Base-by-base conservation (phyloP, 2,797 vertebrate species). In the Borostomias antarcticus region DNA sequence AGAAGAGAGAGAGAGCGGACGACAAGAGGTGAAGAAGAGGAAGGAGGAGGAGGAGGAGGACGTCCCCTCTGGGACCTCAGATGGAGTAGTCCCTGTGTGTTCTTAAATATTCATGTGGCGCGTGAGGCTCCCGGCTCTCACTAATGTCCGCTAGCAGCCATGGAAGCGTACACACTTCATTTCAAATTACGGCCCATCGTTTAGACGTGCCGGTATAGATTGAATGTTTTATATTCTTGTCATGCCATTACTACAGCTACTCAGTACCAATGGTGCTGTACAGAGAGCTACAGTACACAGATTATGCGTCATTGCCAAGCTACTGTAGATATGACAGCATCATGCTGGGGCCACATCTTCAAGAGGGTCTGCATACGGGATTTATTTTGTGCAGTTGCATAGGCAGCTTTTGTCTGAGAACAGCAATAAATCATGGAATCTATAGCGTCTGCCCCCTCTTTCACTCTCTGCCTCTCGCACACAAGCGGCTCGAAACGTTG, bases 51-150 rank as follows among this genome's bases (percentile, higher is more conserved):
- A n/a, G n/a, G n/a, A n/a, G n/a, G n/a, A n/a, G n/a, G 72, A 43
- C 69, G 69, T 43, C 53, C 70, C 68, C 80, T 80, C 43, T 65
- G 82, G 78, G 84, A 88, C 74, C 73, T 68, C 84, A 89, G 85
- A 88, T 86, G 88, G 82, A 87, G 78, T 80, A 85, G 84, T 89
- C 85, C 86, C 85, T 72, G 79, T 82, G 76, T 89, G 83, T 87
- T 80, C 87, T 91, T 85, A 92, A 92, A 92, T 92, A 92, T 92
- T 91, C 81, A 92, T 90, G 89, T 61, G 62, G 28, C 76, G 72
- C 77, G 66, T 80, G 75, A 85, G 80, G 85, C 77, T 74, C 76
- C 73, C 70, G 76, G 72, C 52, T 74, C 71, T 75, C 76, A 76
- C 80, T 88, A 89, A 88, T 91, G 89, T 76, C 84, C 79, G 79